Evolutionary conservation across 2,113 vertebrate species (phyloP).

Genomic region (Sinocyclocheilus rhinocerous): DNA sequence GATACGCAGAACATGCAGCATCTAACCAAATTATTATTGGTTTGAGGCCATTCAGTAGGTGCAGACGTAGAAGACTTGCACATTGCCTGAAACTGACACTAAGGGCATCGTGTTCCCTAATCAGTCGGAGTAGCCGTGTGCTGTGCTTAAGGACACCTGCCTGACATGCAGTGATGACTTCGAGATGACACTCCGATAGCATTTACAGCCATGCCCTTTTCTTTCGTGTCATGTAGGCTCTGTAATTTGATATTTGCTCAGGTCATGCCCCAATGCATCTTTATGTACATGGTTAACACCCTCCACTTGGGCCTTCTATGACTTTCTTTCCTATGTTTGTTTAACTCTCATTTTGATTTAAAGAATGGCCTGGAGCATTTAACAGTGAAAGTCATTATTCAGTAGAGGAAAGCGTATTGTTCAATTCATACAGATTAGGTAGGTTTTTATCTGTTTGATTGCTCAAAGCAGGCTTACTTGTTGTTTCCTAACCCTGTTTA

Average conservation of each 20-base stretch:
- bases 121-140: slow-evolving; percentile 38
- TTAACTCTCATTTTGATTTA: slow-evolving; percentile 12
- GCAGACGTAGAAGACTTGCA: neutral
- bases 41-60: neutral
- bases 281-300: slow-evolving; percentile 15
- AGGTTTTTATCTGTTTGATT: slow-evolving; percentile 13
- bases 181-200: slow-evolving; percentile 26
- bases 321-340: slow-evolving; percentile 28
- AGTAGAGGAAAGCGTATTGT: slow-evolving; percentile 29
- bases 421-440: slow-evolving; percentile 21
- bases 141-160: slow-evolving; percentile 26
- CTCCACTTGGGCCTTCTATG: neutral
- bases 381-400: slow-evolving; percentile 17
- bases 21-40: neutral
- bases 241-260: slow-evolving; percentile 38
- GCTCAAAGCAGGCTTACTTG: neutral
- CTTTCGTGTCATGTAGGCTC: slow-evolving; percentile 4
- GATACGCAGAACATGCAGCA: neutral
- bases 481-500: no score
- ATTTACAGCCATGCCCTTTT: slow-evolving; percentile 24
- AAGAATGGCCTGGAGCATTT: neutral
- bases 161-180: slow-evolving; percentile 37
- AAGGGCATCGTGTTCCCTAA: slow-evolving; percentile 41
- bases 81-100: slow-evolving; percentile 14
- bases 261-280: slow-evolving; percentile 3